These are phyloP conservation scores for Platichthys flesus DNA, from an alignment of 2,113 vertebrate genomes.

Conservation along the genomic window DNA sequence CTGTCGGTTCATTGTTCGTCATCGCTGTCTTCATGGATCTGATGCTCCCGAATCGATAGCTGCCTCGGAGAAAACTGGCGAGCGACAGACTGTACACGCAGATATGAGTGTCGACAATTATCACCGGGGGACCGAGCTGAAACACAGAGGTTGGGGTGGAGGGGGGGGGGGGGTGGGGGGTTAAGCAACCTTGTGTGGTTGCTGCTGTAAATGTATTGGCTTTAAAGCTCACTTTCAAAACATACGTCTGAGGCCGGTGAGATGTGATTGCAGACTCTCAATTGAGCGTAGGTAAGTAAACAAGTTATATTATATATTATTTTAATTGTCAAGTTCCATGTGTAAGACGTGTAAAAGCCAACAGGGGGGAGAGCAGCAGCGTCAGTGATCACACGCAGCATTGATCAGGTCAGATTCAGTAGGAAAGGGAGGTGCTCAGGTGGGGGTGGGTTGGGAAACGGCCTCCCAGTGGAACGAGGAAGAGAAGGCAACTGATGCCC, in stretches of 20 bases:
- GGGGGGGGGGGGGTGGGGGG: neutral
- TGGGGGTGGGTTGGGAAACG: too few species aligned
- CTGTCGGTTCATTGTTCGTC: slow-evolving; percentile 79
- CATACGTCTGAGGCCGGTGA: neutral
- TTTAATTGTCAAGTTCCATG: too few species aligned
- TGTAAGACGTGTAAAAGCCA: too few species aligned
- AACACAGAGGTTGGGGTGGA: slow-evolving; percentile 38
- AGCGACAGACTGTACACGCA: slow-evolving; percentile 63
- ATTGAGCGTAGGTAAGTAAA: too few species aligned
- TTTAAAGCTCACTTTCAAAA: slow-evolving; percentile 25
- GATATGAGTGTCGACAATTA: slow-evolving; percentile 67
- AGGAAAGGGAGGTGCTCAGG: too few species aligned
- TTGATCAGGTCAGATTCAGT: too few species aligned
- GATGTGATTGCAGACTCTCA: neutral
- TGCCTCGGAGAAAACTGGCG: slow-evolving; percentile 69
- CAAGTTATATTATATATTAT: too few species aligned
- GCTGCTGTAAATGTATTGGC: slow-evolving; percentile 20
- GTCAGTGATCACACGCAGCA: too few species aligned
- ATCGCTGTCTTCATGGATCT: slow-evolving; percentile 78
- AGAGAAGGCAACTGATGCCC: too few species aligned
- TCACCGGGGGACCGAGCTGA: slow-evolving; percentile 58
- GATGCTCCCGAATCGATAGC: slow-evolving; percentile 75
- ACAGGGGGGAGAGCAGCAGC: too few species aligned
- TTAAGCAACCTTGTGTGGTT: neutral
- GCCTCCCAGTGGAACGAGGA: too few species aligned